phyloP scores from a whole-genome alignment of 2,888 invertebrate genomes.

The Ochlodes sylvanus region DNA sequence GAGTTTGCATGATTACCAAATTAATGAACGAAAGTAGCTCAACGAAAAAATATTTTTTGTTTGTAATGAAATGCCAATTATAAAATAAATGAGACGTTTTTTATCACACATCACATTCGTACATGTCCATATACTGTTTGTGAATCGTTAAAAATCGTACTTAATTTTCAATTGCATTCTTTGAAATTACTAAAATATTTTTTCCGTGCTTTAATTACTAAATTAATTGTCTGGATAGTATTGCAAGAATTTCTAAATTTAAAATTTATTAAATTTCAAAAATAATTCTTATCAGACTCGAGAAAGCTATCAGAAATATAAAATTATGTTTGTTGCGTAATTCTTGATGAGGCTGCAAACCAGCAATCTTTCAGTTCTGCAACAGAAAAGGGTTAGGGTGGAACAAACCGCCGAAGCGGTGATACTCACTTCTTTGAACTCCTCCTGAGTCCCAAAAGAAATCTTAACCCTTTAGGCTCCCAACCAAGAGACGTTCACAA shows the following conservation, averaged over 20 bases:
- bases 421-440: slow-evolving; percentile 82
- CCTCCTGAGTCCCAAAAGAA: slow-evolving; percentile 81
- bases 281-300: slow-evolving; percentile 25
- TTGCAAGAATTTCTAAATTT: not conserved
- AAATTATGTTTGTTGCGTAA: slow-evolving; percentile 14
- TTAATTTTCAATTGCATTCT: not conserved
- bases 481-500: slow-evolving; percentile 67
- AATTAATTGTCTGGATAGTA: too few relatives aligned
- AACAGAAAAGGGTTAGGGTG: slow-evolving; percentile 59
- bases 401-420: slow-evolving; percentile 50
- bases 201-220: not conserved
- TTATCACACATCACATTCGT: slow-evolving; percentile 12
- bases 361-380: slow-evolving; percentile 54
- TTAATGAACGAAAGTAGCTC: not conserved
- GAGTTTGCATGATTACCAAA: slow-evolving; percentile 7
- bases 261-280: not conserved
- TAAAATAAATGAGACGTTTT: slow-evolving; percentile 11
- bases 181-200: not conserved
- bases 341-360: slow-evolving; percentile 20
- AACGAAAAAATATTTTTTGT: not conserved
- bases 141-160: slow-evolving; percentile 12
- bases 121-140: slow-evolving; percentile 9
- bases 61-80: slow-evolving; percentile 21
- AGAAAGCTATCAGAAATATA: slow-evolving; percentile 17
- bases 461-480: slow-evolving; percentile 80